These are phyloP conservation scores for Parnassius mnemosyne DNA, from an alignment of 2,888 invertebrate species.

Conservation along the genomic window DNA sequence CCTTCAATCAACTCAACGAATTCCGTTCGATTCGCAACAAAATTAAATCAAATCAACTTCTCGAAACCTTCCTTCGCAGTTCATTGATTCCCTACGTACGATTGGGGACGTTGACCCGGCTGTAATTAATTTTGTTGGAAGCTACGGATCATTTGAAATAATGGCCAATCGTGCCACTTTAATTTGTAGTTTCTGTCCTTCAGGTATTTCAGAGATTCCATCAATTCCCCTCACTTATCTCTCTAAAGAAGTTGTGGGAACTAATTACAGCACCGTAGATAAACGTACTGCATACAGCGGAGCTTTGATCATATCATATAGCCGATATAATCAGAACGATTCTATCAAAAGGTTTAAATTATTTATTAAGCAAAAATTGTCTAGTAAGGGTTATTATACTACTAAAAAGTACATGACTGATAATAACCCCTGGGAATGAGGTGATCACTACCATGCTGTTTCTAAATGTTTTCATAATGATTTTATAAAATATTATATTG, in stretches of 20 bases:
- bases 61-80: slow-evolving; percentile 40
- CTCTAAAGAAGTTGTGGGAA: neutral
- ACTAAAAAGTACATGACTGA: too few relatives aligned
- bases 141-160: slow-evolving; percentile 63
- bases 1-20: slow-evolving; percentile 3
- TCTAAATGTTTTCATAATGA: too few relatives aligned
- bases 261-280: too few relatives aligned
- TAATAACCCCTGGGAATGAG: too few relatives aligned
- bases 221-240: slow-evolving; percentile 3
- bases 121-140: slow-evolving; percentile 69
- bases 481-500: too few relatives aligned
- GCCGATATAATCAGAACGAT: too few relatives aligned
- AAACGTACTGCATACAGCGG: too few relatives aligned
- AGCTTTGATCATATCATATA: too few relatives aligned
- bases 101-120: slow-evolving; percentile 47
- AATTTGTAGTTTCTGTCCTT: slow-evolving; percentile 34
- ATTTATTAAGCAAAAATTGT: too few relatives aligned
- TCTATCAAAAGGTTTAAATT: too few relatives aligned
- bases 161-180: slow-evolving; percentile 56
- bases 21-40: slow-evolving; percentile 22
- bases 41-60: slow-evolving; percentile 38
- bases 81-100: slow-evolving; percentile 51
- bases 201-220: slow-evolving; percentile 22
- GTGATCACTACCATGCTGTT: too few relatives aligned
- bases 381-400: too few relatives aligned